Conservation (phyloP, 1,140 invertebrate genomes). For the silkworm (Bombyx mori) region DNA sequence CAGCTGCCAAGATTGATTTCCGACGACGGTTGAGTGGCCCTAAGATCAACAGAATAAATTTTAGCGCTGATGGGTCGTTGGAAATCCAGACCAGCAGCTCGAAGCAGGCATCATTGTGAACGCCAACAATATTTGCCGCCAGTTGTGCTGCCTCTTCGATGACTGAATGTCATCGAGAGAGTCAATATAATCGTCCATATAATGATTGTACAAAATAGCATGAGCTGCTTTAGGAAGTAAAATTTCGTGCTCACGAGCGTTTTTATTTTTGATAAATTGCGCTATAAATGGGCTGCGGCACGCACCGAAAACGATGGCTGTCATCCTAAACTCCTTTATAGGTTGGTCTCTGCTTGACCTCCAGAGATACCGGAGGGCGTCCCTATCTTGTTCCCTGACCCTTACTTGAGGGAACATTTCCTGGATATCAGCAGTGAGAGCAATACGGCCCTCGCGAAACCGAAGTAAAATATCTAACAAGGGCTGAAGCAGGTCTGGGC, state of each 20-base stretch:
- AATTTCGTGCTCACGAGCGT: slow-evolving; percentile 15
- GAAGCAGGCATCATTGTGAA: slow-evolving; percentile 1
- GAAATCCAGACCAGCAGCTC: slow-evolving; percentile 17
- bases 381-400: slow-evolving; percentile 8
- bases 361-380: slow-evolving; percentile 15
- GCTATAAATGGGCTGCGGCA: slow-evolving; percentile 17
- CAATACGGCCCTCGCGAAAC: slow-evolving; percentile 16
- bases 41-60: neutral
- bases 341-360: neutral
- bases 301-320: slow-evolving; percentile 18
- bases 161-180: slow-evolving; percentile 16
- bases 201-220: slow-evolving; percentile 27
- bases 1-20: too few relatives aligned
- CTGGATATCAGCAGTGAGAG: slow-evolving; percentile 15
- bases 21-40: too few relatives aligned
- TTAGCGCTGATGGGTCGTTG: slow-evolving; percentile 10
- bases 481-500: neutral
- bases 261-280: slow-evolving; percentile 20
- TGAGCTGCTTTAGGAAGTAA: slow-evolving; percentile 21
- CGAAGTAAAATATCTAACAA: slow-evolving; percentile 17
- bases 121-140: too few relatives aligned
- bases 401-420: slow-evolving; percentile 18
- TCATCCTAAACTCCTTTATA: slow-evolving; percentile 13
- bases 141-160: neutral
- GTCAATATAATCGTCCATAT: slow-evolving; percentile 51